Percentiles rank a stretch among this genome's conserved stretches.
Evolutionary conservation across 2,888 invertebrate species (phyloP).

Genomic region (Polyploca ridens): DNA sequence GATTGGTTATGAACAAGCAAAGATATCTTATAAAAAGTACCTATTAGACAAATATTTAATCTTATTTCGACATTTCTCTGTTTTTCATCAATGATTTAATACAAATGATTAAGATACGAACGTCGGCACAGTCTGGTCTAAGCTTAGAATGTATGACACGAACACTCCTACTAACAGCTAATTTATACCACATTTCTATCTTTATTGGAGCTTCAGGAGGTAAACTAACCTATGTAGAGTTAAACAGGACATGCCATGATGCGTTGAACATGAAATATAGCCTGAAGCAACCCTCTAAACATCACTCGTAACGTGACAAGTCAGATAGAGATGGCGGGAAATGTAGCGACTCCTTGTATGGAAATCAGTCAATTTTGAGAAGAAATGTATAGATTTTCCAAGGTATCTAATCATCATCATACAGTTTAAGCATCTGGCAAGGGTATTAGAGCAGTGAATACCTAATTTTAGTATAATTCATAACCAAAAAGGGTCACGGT

Average conservation of each 20-base stretch:
- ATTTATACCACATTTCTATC: too few relatives aligned
- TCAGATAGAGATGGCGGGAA: constrained; percentile 18
- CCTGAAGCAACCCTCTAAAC: not conserved
- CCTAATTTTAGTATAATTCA: constrained; percentile 19
- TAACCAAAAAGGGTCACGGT: constrained; percentile 52
- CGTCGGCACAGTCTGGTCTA: too few relatives aligned
- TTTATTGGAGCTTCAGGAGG: not conserved
- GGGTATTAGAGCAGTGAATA: not conserved
- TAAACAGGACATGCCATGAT: not conserved
- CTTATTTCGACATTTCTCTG: too few relatives aligned
- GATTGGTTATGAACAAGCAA: too few relatives aligned
- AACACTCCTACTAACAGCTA: too few relatives aligned
- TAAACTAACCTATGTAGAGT: not conserved
- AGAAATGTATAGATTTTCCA: not conserved
- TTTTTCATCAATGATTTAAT: too few relatives aligned
- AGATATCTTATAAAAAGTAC: too few relatives aligned
- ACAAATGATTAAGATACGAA: too few relatives aligned
- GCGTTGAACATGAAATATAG: not conserved
- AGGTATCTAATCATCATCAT: not conserved
- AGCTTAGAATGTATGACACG: too few relatives aligned
- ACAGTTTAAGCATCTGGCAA: not conserved
- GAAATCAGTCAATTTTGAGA: not conserved
- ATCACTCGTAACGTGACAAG: not conserved
- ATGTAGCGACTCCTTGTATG: not conserved
- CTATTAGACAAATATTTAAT: too few relatives aligned